Base-by-base conservation (phyloP, 2,113 vertebrate species). In the Zingel zingel region DNA sequence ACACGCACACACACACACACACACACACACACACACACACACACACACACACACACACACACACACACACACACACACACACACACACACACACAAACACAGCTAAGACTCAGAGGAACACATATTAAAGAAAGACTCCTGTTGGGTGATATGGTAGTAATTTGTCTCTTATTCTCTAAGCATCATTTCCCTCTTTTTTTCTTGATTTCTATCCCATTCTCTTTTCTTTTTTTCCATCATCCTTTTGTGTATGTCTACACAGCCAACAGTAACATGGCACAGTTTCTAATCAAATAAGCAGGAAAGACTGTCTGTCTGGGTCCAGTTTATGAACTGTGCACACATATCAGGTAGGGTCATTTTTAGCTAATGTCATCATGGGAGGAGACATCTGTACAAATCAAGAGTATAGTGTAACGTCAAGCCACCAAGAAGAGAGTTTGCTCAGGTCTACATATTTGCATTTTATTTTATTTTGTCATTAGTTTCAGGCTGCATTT, bases 251-350 rank as follows among this genome's bases (percentile, higher is more conserved):
- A 50, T 43, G 25, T 43, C 47, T 51, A 74, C 8, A 1, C 45
- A 63, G 71, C 65, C 61, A 85, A 65, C 3, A 25, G 65, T 50
- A 69, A 69, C 59, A 56, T 12, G 10, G 50, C 51, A 25, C 25
- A 15, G 53, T 63, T 14, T 51, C 6, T 6, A 59, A 61, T 79
- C 21, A 74, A 67, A 82, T 72, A 66, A 74, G 66, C 57, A 65
- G 16, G 3, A 25, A 69, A 54, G 25, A 47, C 73, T 39, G 45
- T 69, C 76, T 75, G 68, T 80, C 71, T 84, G 71, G 58, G 30
- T 18, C 1, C 30, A 25, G 59, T 75, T 80, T 58, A 83, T 74
- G 73, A 63, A 12, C 62, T 70, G 61, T 74, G 63, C 7, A 53
- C 64, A 62, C 25, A 33, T 23, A 64, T 27, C 45, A 53, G 51